phyloP scores from a whole-genome alignment of 2,797 vertebrate species.

The Erpetoichthys calabaricus region DNA sequence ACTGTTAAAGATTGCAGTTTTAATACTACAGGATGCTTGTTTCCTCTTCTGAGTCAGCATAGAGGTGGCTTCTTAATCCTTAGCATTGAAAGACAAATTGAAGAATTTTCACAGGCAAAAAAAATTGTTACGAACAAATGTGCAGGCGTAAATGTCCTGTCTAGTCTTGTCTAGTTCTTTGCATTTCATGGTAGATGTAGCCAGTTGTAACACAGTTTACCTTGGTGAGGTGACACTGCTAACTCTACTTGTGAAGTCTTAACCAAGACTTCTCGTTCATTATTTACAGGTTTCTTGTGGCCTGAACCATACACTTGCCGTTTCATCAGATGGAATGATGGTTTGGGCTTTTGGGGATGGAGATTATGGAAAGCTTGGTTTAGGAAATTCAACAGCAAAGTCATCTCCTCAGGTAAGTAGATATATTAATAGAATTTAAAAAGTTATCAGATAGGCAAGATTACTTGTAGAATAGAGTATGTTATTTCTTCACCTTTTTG shows the following conservation, averaged over 20 bases:
- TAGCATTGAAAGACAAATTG: background rate
- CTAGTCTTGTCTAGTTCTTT: no score
- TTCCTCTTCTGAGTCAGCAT: background rate
- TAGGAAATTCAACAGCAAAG: slow-evolving; percentile 67
- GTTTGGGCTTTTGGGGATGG: slow-evolving; percentile 72
- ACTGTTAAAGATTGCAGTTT: no score
- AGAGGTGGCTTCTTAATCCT: background rate
- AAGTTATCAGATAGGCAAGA: background rate
- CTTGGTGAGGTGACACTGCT: no score
- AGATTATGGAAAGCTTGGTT: slow-evolving; percentile 66
- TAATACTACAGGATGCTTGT: background rate
- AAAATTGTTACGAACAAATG: no score
- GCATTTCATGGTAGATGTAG: no score
- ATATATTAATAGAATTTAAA: background rate
- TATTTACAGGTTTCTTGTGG: slow-evolving; percentile 57
- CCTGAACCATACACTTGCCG: slow-evolving; percentile 60
- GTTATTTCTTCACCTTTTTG: background rate
- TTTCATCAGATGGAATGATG: slow-evolving; percentile 63
- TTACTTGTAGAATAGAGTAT: background rate
- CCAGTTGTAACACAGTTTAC: no score
- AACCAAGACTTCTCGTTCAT: no score
- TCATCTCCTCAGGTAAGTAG: slow-evolving; percentile 61
- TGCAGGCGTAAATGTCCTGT: no score
- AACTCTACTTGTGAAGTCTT: no score
- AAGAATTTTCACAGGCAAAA: no score